Evolutionary conservation across 2,888 invertebrate genomes (phyloP).

Genomic region (Latrodectus hesperus): DNA sequence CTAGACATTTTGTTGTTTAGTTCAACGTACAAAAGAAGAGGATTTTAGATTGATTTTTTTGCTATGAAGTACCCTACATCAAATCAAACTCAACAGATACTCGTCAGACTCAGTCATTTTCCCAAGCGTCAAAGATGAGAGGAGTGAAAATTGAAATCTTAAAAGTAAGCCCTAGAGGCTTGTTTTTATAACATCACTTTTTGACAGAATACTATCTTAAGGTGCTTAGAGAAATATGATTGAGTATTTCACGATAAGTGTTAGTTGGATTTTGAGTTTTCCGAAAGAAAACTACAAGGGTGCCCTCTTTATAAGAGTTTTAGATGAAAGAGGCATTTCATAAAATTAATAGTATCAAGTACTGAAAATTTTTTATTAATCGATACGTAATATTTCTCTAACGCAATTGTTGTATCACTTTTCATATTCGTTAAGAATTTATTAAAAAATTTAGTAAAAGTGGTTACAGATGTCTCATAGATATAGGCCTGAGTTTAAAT

Average conservation of each 20-base stretch:
- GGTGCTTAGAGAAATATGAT: neutral
- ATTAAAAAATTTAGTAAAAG: too few species aligned
- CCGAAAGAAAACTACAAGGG: too few species aligned
- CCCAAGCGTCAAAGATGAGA: constrained; percentile 9
- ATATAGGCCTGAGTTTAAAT: too few species aligned
- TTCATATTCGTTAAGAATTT: too few species aligned
- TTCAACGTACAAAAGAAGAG: neutral
- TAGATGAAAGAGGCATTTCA: neutral
- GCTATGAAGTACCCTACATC: constrained; percentile 17
- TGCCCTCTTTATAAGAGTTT: neutral
- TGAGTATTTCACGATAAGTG: neutral
- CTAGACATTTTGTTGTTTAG: neutral
- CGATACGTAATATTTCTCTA: neutral
- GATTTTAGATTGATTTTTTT: constrained; percentile 24
- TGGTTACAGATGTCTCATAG: too few species aligned
- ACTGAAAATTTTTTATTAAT: neutral
- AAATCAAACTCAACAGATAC: constrained; percentile 7
- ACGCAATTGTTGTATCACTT: too few species aligned
- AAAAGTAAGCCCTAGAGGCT: constrained; percentile 3
- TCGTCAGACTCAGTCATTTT: constrained; percentile 14
- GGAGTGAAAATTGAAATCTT: constrained; percentile 10
- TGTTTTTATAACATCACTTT: neutral
- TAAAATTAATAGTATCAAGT: neutral
- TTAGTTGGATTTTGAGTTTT: neutral
- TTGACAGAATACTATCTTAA: neutral